Base-by-base conservation (phyloP, 2,888 invertebrate genomes). In the Troglohyphantes excavatus region DNA sequence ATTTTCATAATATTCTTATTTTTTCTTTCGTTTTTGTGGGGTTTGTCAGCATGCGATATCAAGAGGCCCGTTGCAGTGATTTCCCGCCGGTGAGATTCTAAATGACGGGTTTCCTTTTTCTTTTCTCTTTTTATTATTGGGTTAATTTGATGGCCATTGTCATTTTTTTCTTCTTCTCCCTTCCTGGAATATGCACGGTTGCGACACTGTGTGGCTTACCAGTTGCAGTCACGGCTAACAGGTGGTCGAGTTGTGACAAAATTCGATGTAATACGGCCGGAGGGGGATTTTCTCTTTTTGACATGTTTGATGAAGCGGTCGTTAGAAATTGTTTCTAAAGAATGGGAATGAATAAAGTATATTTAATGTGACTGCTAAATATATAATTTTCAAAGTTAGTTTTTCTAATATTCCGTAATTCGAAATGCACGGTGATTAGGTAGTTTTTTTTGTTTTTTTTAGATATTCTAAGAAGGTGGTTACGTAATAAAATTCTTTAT, bases 31-130 rank as follows among this genome's bases (percentile, higher is more conserved):
- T 81, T 9, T 39, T 17, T n/a, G 53, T n/a, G 5, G 17, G n/a
- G 13, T 53, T 53, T 53, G 13, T 21, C 23, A 43, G 23, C 39
- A 19, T 19, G 17, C 67, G n/a, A 65, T 11, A 53, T n/a, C 26
- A 70, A 21, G 78, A 21, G 70, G 82, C 53, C n/a, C 29, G 23
- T 43, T 46, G 46, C 82, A 67, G 67, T 70, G 82, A 43, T 65
- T 23, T 23, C 39, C 63, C 29, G 33, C 17, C 63, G 46, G 65
- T 61, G 39, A 65, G 63, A n/a, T n/a, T 65, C 63, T 78, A 78
- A 78, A 43, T 78, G 39, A 53, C 53, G 53, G n/a, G n/a, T 53
- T 53, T 9, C 13, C 9, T 17, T 17, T 53, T 53, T 46, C 17
- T n/a, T 53, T n/a, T 0, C 17, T 13, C 2, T n/a, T 53, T 53